A percentile compares a stretch with the other conserved stretches of the same genome.
Evolutionary conservation across 92 coral and sea anemone species (phyloP).

Genomic region (Actinernus sp.): DNA sequence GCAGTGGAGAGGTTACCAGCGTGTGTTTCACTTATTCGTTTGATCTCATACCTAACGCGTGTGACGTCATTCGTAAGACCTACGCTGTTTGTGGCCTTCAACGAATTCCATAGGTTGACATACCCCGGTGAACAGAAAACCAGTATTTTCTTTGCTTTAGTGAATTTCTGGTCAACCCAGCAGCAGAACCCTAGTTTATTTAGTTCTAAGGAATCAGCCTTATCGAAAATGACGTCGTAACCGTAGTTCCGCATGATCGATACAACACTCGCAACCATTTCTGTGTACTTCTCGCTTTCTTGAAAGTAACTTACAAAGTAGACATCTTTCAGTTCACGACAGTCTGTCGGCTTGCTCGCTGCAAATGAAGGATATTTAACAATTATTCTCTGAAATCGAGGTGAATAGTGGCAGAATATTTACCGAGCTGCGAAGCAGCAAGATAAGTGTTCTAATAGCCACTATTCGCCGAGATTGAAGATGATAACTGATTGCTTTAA

Average conservation of each 20-base stretch:
- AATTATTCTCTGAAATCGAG: too few species aligned
- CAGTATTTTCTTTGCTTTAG: constrained; percentile 21
- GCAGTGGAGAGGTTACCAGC: constrained; percentile 25
- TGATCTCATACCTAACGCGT: constrained; percentile 50
- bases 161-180: constrained; percentile 34
- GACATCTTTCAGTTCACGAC: too few species aligned
- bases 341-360: too few species aligned
- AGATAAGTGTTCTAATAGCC: too few species aligned
- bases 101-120: constrained; percentile 37
- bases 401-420: too few species aligned
- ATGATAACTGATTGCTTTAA: too few species aligned
- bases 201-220: constrained; percentile 11
- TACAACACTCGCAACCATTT: constrained; percentile 30
- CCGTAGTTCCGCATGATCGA: constrained; percentile 6
- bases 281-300: constrained; percentile 32
- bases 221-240: constrained; percentile 10
- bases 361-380: too few species aligned
- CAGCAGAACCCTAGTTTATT: constrained; percentile 20
- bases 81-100: too few species aligned
- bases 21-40: not conserved
- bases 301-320: constrained; percentile 37
- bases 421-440: too few species aligned
- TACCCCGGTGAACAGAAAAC: constrained; percentile 45
- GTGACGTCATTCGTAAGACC: constrained; percentile 20
- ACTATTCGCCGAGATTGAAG: too few species aligned